Evolutionary conservation across 2,888 invertebrate genomes (phyloP).

Genomic region (Pedicia rivosa): DNA sequence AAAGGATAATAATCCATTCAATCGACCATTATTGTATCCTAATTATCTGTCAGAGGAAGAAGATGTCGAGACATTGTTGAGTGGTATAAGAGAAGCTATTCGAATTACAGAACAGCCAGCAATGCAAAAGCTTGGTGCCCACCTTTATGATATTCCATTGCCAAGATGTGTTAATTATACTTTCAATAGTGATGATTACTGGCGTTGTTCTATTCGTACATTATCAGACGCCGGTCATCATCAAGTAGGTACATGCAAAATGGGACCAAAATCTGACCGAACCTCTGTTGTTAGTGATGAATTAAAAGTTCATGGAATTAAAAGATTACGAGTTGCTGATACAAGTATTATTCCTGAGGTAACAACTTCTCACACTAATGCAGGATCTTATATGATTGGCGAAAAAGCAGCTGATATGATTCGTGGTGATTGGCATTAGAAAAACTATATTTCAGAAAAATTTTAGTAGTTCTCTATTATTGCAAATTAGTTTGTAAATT

Average conservation of each 20-base stretch:
- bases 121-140: conserved; percentile 39
- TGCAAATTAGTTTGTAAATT: too few relatives aligned
- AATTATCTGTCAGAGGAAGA: conserved; percentile 57
- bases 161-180: conserved; percentile 32
- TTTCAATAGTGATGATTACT: conserved; percentile 44
- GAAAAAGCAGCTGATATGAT: conserved; percentile 50
- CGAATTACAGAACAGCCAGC: conserved; percentile 39
- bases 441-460: too few relatives aligned
- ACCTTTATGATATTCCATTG: conserved; percentile 32
- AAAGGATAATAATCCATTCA: conserved; percentile 50
- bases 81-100: conserved; percentile 44
- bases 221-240: conserved; percentile 42
- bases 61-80: conserved; percentile 42
- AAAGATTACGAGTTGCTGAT: conserved; percentile 42
- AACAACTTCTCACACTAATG: conserved; percentile 45
- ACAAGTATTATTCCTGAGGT: conserved; percentile 45
- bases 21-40: conserved; percentile 58
- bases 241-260: conserved; percentile 46
- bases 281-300: conserved; percentile 44
- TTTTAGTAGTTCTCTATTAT: too few relatives aligned
- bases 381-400: conserved; percentile 47
- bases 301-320: conserved; percentile 39
- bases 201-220: conserved; percentile 45
- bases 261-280: conserved; percentile 44
- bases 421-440: conserved; percentile 33